Conservation (phyloP, 2,888 invertebrate genomes). For the Embidobia sp. region DNA sequence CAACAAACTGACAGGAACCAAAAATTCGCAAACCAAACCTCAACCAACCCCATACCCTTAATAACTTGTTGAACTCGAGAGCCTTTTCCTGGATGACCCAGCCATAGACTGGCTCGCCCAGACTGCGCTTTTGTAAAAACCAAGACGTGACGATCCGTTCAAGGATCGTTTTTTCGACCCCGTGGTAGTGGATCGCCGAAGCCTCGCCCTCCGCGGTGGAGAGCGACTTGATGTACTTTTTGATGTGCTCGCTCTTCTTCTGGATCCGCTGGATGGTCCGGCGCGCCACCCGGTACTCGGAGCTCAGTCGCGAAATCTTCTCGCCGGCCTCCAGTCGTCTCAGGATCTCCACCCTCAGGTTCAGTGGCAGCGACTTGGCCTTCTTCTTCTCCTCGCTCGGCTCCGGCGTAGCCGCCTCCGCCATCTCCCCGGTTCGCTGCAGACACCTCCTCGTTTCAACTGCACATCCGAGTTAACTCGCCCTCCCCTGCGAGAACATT, state of each 20-base stretch:
- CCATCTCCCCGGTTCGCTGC: neutral
- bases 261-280: slow-evolving; percentile 36
- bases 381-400: neutral
- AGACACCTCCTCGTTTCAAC: neutral
- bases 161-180: slow-evolving; percentile 39
- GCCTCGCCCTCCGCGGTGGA: neutral
- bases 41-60: too few species aligned
- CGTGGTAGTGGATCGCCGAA: slow-evolving; percentile 22
- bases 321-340: slow-evolving; percentile 32
- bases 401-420: neutral
- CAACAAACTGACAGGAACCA: too few species aligned
- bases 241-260: slow-evolving; percentile 34
- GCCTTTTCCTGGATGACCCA: slow-evolving; percentile 55
- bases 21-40: too few species aligned
- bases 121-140: slow-evolving; percentile 48
- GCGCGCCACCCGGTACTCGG: slow-evolving; percentile 39
- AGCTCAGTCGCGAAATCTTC: slow-evolving; percentile 31
- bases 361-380: slow-evolving; percentile 21
- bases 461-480: neutral
- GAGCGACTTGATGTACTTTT: slow-evolving; percentile 14
- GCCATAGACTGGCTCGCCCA: slow-evolving; percentile 45
- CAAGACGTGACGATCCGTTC: slow-evolving; percentile 37
- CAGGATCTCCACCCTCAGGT: slow-evolving; percentile 36
- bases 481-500: neutral
- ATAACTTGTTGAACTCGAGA: slow-evolving; percentile 47